Evolutionary conservation across 2,113 vertebrate genomes (phyloP).

Genomic region (Rhombomys opimus): DNA sequence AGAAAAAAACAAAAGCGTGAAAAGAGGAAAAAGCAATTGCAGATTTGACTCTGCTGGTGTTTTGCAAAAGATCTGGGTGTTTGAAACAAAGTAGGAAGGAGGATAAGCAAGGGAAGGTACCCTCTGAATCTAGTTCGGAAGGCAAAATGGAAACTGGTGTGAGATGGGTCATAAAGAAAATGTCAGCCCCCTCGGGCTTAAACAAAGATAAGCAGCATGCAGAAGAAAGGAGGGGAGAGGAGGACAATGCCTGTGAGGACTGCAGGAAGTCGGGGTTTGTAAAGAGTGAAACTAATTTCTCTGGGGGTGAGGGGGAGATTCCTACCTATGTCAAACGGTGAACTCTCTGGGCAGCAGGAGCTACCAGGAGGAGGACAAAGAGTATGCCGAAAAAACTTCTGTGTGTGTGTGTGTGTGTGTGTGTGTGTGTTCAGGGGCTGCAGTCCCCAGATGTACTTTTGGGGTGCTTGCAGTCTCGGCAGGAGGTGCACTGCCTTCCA

Average conservation of each 20-base stretch:
- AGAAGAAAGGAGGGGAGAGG: conserved; percentile 71
- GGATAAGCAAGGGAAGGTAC: conserved; percentile 61
- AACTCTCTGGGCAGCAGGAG: conserved; percentile 75
- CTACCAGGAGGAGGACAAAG: conserved; percentile 64
- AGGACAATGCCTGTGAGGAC: conserved; percentile 79
- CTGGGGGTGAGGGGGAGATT: conserved; percentile 66
- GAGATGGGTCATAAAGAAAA: conserved; percentile 77
- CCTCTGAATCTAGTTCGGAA: conserved; percentile 78
- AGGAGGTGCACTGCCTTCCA: conserved; percentile 74
- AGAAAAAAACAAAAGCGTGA: neutral
- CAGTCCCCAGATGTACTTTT: conserved; percentile 79
- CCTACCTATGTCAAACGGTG: conserved; percentile 77
- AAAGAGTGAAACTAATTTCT: conserved; percentile 83
- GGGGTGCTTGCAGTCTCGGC: conserved; percentile 26
- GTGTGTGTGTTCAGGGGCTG: conserved; percentile 73
- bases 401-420: neutral
- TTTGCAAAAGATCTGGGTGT: conserved; percentile 47
- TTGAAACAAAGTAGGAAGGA: conserved; percentile 64
- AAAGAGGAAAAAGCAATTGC: neutral
- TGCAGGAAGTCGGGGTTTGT: conserved; percentile 82
- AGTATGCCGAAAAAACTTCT: conserved; percentile 66
- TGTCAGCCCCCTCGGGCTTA: conserved; percentile 62
- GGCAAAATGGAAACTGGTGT: conserved; percentile 78
- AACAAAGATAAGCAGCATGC: conserved; percentile 78
- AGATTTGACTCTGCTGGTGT: neutral